Evolutionary conservation across 2,797 vertebrate genomes (phyloP), one percentile per base, ranked within the genome.

Genomic region (Coilia nasus): DNA sequence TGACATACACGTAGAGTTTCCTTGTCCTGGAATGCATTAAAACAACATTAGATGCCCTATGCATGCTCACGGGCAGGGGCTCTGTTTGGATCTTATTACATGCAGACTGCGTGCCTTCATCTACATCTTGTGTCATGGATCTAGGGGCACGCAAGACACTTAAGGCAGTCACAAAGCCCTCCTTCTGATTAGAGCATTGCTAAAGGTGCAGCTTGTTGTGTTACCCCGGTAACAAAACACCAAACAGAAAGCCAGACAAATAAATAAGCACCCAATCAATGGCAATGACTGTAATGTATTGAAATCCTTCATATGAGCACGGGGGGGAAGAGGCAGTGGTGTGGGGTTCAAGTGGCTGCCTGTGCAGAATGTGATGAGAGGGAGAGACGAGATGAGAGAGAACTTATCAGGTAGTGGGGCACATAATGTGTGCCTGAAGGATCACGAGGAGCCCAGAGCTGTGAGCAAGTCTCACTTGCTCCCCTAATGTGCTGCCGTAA

Each of bases 161-260:
- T 78, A 92, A 91, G 90, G 90, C 89, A 91, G 86, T 85, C 83
- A 90, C 88, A 91, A 90, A 88, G 35, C 7, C 71, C 7, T 21
- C 6, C 15, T 35, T 90, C 90, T 88, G 88, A 93, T 94, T 91
- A 91, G 87, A 92, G 89, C 67, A 71, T 87, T 86, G 91, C 88
- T 83, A 89, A 84, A 54, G 87, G 86, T 21, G 85, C 75, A 88
- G 44, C 87, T 71, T 83, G 81, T 54, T 54, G 78, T 83, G 81
- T 54, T 54, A 44, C 67, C 19, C 54, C 82, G 62, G 89, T 87
- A 90, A 87, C 25, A 57, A 56, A 88, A 81, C 71, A 88, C 85
- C 81, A 84, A 81, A 78, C 46, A 81, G 31, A 14, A 31, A 81
- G 31, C 83, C 21, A 84, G 57, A 78, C 21, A n/a, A 44, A 81